Evolutionary conservation across 2,888 invertebrate genomes (phyloP).

Genomic region (Drosophila paranaensis): DNA sequence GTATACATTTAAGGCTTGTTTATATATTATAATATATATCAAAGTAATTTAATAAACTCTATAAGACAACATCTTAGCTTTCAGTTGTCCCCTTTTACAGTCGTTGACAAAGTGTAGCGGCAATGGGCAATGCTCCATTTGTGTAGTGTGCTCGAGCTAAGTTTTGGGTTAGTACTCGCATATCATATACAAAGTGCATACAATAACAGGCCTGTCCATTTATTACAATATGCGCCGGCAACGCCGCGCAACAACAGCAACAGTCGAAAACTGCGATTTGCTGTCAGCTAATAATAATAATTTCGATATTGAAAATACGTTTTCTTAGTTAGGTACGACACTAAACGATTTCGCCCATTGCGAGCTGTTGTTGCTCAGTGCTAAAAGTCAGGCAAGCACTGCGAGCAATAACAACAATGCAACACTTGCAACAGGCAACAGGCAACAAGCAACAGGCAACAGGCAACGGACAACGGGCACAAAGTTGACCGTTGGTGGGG

Average conservation of each 20-base stretch:
- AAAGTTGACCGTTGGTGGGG: conserved; percentile 77
- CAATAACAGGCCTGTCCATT: conserved; percentile 74
- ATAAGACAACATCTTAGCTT: too few species aligned
- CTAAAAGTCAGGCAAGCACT: conserved; percentile 76
- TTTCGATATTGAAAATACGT: conserved; percentile 83
- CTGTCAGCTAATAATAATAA: conserved; percentile 83
- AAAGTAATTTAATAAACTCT: background rate
- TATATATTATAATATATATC: background rate
- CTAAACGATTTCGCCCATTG: conserved; percentile 81
- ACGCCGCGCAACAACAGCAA: conserved; percentile 44
- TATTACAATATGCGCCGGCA: conserved; percentile 79
- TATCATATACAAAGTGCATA: conserved; percentile 72
- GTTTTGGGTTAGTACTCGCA: conserved; percentile 64
- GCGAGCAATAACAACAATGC: conserved; percentile 40
- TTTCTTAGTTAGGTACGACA: conserved; percentile 83
- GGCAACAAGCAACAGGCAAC: conserved; percentile 33
- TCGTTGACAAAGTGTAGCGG: background rate
- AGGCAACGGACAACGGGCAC: conserved; percentile 30
- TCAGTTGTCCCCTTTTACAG: background rate
- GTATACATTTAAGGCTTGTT: too few species aligned
- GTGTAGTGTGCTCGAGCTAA: conserved; percentile 37
- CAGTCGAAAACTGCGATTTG: conserved; percentile 79
- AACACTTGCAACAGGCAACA: conserved; percentile 54
- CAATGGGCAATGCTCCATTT: conserved; percentile 11
- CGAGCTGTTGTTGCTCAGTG: conserved; percentile 59